Evolutionary conservation across 2,797 vertebrate species (phyloP).

Genomic region (Pempheris klunzingeri): DNA sequence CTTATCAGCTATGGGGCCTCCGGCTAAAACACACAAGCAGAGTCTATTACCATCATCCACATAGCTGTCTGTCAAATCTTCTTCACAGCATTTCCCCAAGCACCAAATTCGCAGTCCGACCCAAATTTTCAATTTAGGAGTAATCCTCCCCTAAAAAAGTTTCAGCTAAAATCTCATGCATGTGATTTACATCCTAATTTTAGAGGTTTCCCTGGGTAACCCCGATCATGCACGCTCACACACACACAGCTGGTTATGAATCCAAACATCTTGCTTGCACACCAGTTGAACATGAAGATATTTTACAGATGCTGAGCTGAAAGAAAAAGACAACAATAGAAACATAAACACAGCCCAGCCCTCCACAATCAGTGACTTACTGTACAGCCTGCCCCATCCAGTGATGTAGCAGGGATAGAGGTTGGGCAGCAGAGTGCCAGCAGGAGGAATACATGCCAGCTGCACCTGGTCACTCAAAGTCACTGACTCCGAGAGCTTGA

Average conservation of each 20-base stretch:
- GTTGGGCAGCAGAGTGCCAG: constrained; percentile 79
- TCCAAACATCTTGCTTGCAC: background rate
- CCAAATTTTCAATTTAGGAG: constrained; percentile 70
- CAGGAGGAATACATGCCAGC: constrained; percentile 81
- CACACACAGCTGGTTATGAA: constrained; percentile 18
- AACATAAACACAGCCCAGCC: background rate
- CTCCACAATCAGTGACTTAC: constrained; percentile 69
- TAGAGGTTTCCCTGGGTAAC: constrained; percentile 29
- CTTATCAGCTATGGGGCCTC: constrained; percentile 88
- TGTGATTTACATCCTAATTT: constrained; percentile 54
- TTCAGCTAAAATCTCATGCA: constrained; percentile 41
- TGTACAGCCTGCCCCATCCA: constrained; percentile 86
- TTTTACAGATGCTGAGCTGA: constrained; percentile 8
- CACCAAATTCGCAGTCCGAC: constrained; percentile 43
- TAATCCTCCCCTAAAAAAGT: constrained; percentile 49
- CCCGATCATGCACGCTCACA: constrained; percentile 2
- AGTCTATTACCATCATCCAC: constrained; percentile 68
- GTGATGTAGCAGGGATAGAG: constrained; percentile 87
- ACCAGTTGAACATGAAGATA: background rate
- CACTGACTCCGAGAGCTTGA: constrained; percentile 86
- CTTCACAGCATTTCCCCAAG: constrained; percentile 56
- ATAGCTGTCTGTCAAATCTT: constrained; percentile 65
- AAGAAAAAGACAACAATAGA: background rate
- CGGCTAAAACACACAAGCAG: constrained; percentile 84
- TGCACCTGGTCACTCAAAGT: constrained; percentile 83